These are phyloP conservation scores for Acleris laterana DNA, from an alignment of 2,888 invertebrate genomes.

Conservation along the genomic window DNA sequence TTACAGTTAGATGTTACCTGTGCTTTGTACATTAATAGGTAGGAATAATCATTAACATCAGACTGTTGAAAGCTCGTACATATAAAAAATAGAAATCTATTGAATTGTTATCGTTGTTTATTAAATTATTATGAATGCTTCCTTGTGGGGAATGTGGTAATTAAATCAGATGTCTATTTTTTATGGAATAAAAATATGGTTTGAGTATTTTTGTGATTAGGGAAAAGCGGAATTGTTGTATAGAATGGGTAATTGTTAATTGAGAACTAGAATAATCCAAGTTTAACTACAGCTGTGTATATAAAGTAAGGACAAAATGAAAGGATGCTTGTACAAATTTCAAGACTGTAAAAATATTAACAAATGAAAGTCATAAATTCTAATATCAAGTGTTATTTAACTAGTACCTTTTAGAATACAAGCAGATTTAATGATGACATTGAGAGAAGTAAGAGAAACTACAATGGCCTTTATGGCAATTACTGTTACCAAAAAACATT, in stretches of 20 bases:
- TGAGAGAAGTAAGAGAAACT: slow-evolving; percentile 1
- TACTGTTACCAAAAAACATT: slow-evolving; percentile 22
- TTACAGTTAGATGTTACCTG: slow-evolving; percentile 44
- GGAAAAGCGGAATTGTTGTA: slow-evolving; percentile 73
- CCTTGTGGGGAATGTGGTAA: slow-evolving; percentile 71
- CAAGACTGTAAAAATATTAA: slow-evolving; percentile 69
- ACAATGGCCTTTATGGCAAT: slow-evolving; percentile 6
- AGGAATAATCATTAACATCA: slow-evolving; percentile 65
- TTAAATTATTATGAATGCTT: slow-evolving; percentile 80
- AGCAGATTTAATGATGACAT: slow-evolving; percentile 9
- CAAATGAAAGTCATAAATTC: slow-evolving; percentile 32
- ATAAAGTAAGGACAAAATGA: slow-evolving; percentile 64
- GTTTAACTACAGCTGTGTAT: slow-evolving; percentile 60
- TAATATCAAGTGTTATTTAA: slow-evolving; percentile 33
- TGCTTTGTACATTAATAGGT: slow-evolving; percentile 49
- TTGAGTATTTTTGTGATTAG: slow-evolving; percentile 79
- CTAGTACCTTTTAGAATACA: slow-evolving; percentile 22
- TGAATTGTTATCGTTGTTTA: slow-evolving; percentile 81
- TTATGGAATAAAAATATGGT: slow-evolving; percentile 68
- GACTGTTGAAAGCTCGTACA: slow-evolving; percentile 75
- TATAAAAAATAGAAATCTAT: slow-evolving; percentile 76
- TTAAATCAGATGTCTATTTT: slow-evolving; percentile 77
- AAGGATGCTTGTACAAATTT: slow-evolving; percentile 76
- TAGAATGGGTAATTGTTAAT: slow-evolving; percentile 69
- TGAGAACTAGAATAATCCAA: slow-evolving; percentile 67